Evolutionary conservation across 1,140 invertebrate species (phyloP).

Genomic region (Brachionus paranguensis): DNA sequence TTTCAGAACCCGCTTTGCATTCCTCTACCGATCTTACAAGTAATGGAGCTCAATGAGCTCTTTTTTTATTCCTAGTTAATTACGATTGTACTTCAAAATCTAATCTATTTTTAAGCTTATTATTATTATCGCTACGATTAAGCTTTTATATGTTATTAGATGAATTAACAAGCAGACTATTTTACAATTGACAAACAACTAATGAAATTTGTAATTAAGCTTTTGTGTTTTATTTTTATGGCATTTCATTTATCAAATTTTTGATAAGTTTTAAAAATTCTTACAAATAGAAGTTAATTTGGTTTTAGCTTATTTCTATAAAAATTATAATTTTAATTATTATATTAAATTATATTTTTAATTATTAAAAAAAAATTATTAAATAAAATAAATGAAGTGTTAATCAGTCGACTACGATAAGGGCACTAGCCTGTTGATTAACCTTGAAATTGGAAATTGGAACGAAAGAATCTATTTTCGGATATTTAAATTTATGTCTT

Average conservation of each 20-base stretch:
- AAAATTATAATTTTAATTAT: no score
- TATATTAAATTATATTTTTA: no score
- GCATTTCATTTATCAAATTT: slow-evolving; percentile 1
- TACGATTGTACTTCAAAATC: no score
- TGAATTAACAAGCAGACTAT: background rate
- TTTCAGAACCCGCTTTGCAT: no score
- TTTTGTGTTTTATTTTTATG: slow-evolving; percentile 1
- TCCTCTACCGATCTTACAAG: no score
- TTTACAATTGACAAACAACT: background rate
- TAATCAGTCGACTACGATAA: no score
- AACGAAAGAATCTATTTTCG: background rate
- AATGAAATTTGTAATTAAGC: slow-evolving; percentile 13
- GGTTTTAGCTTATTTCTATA: background rate
- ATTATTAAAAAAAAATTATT: no score
- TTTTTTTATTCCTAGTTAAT: no score
- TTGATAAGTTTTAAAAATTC: background rate
- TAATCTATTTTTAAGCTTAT: background rate
- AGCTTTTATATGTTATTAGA: background rate
- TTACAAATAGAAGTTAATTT: background rate
- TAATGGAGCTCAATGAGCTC: no score
- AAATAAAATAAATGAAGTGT: no score
- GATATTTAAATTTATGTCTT: background rate
- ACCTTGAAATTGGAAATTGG: no score
- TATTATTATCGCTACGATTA: background rate
- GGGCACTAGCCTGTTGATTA: no score